phyloP scores from a whole-genome alignment of 2,888 invertebrate species.

The Notodonta dromedarius region DNA sequence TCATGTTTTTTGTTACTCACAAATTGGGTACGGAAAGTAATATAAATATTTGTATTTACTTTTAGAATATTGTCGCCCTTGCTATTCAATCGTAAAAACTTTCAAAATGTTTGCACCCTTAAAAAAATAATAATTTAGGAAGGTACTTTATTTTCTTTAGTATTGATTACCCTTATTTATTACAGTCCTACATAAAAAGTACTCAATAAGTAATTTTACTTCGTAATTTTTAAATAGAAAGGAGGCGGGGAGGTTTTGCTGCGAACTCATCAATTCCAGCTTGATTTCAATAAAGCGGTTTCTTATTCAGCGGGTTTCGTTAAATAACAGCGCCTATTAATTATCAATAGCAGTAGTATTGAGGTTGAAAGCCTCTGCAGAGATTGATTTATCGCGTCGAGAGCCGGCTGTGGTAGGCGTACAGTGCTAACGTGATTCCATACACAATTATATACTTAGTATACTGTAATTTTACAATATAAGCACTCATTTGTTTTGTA shows the following conservation, averaged over 20 bases:
- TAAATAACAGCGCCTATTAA: conserved; percentile 75
- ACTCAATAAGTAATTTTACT: not conserved
- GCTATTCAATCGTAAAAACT: too few relatives aligned
- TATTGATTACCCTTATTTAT: not conserved
- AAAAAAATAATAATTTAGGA: not conserved
- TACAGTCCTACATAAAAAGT: not conserved
- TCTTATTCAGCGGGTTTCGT: conserved; percentile 67
- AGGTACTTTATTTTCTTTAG: not conserved
- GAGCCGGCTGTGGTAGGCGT: conserved; percentile 32
- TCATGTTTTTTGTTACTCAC: conserved; percentile 11
- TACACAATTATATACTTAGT: too few relatives aligned
- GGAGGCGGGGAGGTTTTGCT: not conserved
- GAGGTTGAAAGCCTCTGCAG: conserved; percentile 51
- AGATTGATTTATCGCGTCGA: conserved; percentile 62
- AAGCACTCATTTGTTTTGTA: too few relatives aligned
- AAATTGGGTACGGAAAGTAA: not conserved
- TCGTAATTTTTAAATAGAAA: not conserved
- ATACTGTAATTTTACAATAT: too few relatives aligned
- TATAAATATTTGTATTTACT: not conserved
- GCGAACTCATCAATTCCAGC: conserved; percentile 63
- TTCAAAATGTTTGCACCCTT: too few relatives aligned
- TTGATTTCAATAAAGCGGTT: conserved; percentile 70
- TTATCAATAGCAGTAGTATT: conserved; percentile 67
- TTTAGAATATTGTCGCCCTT: too few relatives aligned
- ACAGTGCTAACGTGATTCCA: conserved; percentile 18